Percentiles rank a stretch among this genome's conserved stretches.
phyloP scores from a whole-genome alignment of 2,113 vertebrate species.

The Apaloderma vittatum region DNA sequence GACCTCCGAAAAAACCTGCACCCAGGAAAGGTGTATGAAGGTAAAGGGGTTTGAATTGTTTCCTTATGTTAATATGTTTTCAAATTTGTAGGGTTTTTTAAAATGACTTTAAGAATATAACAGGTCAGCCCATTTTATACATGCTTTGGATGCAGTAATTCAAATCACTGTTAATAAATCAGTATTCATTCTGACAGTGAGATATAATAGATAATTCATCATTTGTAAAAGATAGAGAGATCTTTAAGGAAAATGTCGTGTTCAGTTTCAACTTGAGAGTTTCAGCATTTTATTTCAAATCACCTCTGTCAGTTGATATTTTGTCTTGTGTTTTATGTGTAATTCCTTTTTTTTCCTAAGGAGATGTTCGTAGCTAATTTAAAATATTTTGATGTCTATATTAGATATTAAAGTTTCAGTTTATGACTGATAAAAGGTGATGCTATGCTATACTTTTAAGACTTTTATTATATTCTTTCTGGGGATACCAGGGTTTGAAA shows the following conservation, averaged over 20 bases:
- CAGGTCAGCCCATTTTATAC: neutral
- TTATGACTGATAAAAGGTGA: neutral
- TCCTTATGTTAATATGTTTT: neutral
- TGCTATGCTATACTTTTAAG: neutral
- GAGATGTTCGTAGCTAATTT: neutral
- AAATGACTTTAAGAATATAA: neutral
- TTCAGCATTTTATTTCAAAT: neutral
- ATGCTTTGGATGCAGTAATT: neutral
- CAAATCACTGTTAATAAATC: neutral
- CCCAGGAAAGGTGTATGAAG: constrained; percentile 86
- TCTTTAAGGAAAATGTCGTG: neutral
- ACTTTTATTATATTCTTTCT: neutral
- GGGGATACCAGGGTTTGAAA: neutral
- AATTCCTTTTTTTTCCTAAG: neutral
- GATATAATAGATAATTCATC: neutral
- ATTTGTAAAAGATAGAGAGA: neutral
- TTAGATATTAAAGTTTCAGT: neutral
- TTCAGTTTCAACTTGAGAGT: neutral
- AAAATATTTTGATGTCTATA: neutral
- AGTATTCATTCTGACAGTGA: neutral
- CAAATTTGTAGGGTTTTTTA: fast-evolving
- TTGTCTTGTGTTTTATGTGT: neutral
- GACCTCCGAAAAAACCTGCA: constrained; percentile 43
- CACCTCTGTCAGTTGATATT: neutral
- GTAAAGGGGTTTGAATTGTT: constrained; percentile 67